Base-by-base conservation (phyloP, 1,140 invertebrate genomes). In the Magallana ariakensis region DNA sequence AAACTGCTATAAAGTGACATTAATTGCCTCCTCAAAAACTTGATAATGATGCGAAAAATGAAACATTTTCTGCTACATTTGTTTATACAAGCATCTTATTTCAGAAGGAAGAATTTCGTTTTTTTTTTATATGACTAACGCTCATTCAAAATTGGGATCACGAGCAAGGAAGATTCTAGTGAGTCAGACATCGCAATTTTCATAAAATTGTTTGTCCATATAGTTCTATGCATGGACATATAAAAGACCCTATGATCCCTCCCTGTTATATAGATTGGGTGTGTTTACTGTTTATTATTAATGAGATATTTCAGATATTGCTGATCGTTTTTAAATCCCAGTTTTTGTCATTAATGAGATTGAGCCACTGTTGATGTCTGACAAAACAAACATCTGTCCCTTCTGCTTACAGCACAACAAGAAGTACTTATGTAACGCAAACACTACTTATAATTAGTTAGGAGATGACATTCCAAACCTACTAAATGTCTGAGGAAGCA, bases 61-160 rank as follows among this genome's bases (percentile, higher is more conserved):
- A 33, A 75, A 75, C 66, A 75, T 33, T 75, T 75, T 75, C 66
- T 75, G 66, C 66, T 75, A 75, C 66, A 75, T 22, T 33, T 75
- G 66, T 75, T 75, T 75, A 75, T 26, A 75, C 66, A 75, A 75
- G 66, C 66, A 15, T 75, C 66, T 75, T 75, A 75, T 75, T 75
- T 75, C 66, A 22, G 58, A 16, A 62, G 58, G 58, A 62, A 62
- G 58, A 62, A 62, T n/a, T 19, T 19, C 19, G 19, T 16, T 75
- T 26, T 33, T 70, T 70, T 70, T 26, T 75, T 5, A 75, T 8
- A 62, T 75, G 66, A 75, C 66, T 75, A 75, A 75, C 33, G 66
- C 66, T 75, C 66, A 75, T 75, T 75, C 66, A 75, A 75, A 75
- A 75, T 75, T 6, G 33, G 33, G 66, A 75, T 75, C 66, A 75